Evolutionary conservation across 2,888 invertebrate genomes (phyloP), one percentile per base, ranked within the genome.

Genomic region (Lysandra coridon): DNA sequence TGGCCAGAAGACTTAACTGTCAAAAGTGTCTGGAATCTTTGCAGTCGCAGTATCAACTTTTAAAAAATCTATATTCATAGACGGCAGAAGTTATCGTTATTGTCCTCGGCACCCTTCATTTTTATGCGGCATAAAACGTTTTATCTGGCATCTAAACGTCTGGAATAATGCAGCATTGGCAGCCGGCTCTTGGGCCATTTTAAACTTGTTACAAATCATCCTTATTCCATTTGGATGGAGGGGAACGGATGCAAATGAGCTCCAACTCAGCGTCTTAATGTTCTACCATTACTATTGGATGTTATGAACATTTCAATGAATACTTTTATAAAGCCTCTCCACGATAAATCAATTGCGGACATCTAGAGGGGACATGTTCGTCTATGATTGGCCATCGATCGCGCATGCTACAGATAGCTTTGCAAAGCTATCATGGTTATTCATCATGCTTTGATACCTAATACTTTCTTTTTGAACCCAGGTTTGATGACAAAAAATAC

Each of bases 191-290:
- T 69, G 12, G 69, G 33, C 69, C 4, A 37, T 75, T 75, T 75
- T 75, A 49, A 75, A 75, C n/a, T 75, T 44, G 40, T 75, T 49
- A 75, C 75, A 75, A 75, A 75, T 75, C 75, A 75, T 49, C 53
- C 23, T 53, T 75, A 75, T 75, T 75, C 75, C 49, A 53, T 75
- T 53, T 75, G 75, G 49, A 30, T 14, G 44, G 49, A 10, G 74
- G 74, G 75, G 49, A 49, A 6, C 33, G 5, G 23, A 78, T 62
- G 64, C 64, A 37, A 78, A 64, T 64, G 76, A 33, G 40, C 44
- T 49, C 40, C 12, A 14, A n/a, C 49, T 12, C 49, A 49, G 75
- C 75, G 49, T 12, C 49, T 49, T 23, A 49, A 75, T 75, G 75
- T n/a, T 75, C 44, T 30, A 30, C 75, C 44, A 75, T 75, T 75